A percentile compares a stretch with the other conserved stretches of the same genome.
Evolutionary conservation across 2,888 invertebrate species (phyloP).

Genomic region (Drosophila conformis): DNA sequence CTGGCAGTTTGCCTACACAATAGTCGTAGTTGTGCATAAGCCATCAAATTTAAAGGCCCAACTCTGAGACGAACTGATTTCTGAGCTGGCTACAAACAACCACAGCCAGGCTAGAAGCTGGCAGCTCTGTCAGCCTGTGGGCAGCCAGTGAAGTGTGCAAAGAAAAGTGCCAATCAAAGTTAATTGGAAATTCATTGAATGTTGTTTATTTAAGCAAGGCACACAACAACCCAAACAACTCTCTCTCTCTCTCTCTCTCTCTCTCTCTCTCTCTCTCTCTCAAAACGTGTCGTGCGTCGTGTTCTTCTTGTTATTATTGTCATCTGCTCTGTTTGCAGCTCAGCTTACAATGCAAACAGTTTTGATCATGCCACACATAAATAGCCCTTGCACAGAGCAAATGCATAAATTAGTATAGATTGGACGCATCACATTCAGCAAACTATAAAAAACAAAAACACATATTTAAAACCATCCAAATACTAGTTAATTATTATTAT

Average conservation of each 20-base stretch:
- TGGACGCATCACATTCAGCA: conserved; percentile 20
- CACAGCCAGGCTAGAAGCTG: conserved; percentile 32
- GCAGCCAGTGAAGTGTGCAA: conserved; percentile 57
- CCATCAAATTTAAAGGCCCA: conserved; percentile 49
- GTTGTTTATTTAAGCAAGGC: conserved; percentile 75
- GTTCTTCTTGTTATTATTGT: conserved; percentile 35
- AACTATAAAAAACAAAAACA: conserved; percentile 11
- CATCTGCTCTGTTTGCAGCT: conserved; percentile 60
- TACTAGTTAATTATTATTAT: background rate
- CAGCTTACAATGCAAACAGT: conserved; percentile 75
- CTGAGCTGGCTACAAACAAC: conserved; percentile 23
- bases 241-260: background rate
- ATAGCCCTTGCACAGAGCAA: conserved; percentile 28
- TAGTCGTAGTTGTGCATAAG: conserved; percentile 50
- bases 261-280: background rate
- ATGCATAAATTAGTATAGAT: conserved; percentile 50
- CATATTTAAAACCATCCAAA: background rate
- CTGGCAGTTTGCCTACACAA: conserved; percentile 29
- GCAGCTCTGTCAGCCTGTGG: conserved; percentile 13
- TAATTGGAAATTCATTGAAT: conserved; percentile 81
- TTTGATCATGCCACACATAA: conserved; percentile 61
- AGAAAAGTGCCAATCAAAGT: conserved; percentile 79
- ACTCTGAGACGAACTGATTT: conserved; percentile 27
- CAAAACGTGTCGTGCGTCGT: conserved; percentile 21
- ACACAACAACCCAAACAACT: conserved; percentile 58